Evolutionary conservation across 1,140 invertebrate species (phyloP).

Genomic region (Bombus turneri): DNA sequence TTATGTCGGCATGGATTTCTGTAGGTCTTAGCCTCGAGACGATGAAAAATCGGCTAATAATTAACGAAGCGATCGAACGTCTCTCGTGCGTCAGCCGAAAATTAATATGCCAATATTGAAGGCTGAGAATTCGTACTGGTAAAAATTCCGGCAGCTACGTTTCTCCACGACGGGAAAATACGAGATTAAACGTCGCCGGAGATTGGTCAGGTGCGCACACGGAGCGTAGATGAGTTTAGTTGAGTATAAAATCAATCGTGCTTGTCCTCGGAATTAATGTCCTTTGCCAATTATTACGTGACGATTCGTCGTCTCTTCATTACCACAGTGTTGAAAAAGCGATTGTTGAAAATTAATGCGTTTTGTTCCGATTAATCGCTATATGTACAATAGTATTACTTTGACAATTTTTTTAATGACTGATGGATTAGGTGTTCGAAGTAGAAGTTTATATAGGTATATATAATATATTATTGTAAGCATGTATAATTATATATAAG

Average conservation of each 20-base stretch:
- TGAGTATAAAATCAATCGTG: conserved; percentile 42
- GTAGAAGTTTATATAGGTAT: too few relatives aligned
- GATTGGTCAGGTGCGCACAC: not conserved
- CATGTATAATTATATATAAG: too few relatives aligned
- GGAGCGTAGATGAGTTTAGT: not conserved
- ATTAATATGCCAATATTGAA: conserved; percentile 30
- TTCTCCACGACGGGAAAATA: not conserved
- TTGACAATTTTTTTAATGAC: too few relatives aligned
- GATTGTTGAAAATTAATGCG: not conserved
- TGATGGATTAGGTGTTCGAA: too few relatives aligned
- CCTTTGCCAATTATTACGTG: conserved; percentile 34
- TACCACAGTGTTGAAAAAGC: not conserved
- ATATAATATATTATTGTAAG: too few relatives aligned
- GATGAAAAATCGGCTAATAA: not conserved
- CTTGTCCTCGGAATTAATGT: conserved; percentile 31
- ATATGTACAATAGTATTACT: too few relatives aligned
- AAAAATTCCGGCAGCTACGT: conserved; percentile 26
- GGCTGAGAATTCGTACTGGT: not conserved
- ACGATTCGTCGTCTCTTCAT: not conserved
- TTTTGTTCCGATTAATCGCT: too few relatives aligned
- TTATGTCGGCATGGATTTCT: not conserved
- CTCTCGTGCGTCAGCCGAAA: not conserved
- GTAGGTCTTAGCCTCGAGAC: too few relatives aligned
- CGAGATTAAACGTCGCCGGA: conserved; percentile 33
- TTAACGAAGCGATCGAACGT: conserved; percentile 17